A percentile compares a stretch with the other conserved stretches of the same genome.
phyloP scores from a whole-genome alignment of 2,113 vertebrate species.

The Erpornis zantholeuca region DNA sequence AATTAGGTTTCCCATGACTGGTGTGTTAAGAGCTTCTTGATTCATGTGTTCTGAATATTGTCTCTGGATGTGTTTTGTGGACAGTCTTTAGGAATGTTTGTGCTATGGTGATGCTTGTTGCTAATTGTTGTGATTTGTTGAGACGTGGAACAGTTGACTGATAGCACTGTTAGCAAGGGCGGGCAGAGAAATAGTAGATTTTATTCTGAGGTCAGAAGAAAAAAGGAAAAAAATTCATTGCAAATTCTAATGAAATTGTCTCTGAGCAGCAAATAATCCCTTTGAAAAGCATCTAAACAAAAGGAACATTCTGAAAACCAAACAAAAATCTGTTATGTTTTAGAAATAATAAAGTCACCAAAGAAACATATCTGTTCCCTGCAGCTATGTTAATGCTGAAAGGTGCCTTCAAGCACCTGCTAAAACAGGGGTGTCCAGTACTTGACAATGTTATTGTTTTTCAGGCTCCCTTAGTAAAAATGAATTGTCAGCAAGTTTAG shows the following conservation, averaged over 20 bases:
- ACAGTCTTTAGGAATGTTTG: slow-evolving; percentile 11
- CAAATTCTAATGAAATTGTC: background rate
- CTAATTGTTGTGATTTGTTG: slow-evolving; percentile 30
- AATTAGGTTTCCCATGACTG: slow-evolving; percentile 35
- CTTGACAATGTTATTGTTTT: background rate
- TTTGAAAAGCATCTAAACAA: background rate
- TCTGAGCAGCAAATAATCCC: background rate
- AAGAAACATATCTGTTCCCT: background rate
- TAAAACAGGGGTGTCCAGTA: background rate
- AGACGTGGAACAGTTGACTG: background rate
- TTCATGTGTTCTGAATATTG: background rate
- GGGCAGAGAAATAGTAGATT: background rate
- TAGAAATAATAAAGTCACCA: background rate
- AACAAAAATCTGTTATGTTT: background rate
- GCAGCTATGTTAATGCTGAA: background rate
- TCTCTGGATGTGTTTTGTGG: background rate
- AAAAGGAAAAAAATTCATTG: background rate
- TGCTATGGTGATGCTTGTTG: background rate
- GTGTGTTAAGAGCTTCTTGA: slow-evolving; percentile 1
- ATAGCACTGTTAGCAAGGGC: background rate
- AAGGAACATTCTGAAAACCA: background rate
- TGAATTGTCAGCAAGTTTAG: background rate
- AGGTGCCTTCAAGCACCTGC: background rate
- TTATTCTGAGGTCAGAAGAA: background rate
- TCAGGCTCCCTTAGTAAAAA: background rate